These are phyloP conservation scores for Xiphorhynchus elegans DNA, from an alignment of 2,113 vertebrate genomes.

Conservation along the genomic window DNA sequence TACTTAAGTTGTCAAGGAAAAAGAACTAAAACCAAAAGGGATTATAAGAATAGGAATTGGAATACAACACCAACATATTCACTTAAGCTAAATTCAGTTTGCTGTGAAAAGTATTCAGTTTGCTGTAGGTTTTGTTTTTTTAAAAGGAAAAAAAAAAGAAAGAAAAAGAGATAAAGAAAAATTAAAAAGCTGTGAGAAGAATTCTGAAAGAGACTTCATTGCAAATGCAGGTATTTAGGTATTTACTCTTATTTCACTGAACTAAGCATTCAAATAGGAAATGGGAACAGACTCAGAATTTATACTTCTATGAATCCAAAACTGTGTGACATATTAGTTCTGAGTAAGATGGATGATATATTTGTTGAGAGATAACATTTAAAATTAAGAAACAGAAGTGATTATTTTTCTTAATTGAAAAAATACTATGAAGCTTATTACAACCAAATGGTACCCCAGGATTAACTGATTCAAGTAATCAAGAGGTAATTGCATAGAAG, in stretches of 20 bases:
- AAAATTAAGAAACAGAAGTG: constrained; percentile 16
- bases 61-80: neutral
- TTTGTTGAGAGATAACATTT: constrained; percentile 22
- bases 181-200: neutral
- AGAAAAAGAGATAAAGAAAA: neutral
- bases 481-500: neutral
- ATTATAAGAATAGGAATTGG: neutral
- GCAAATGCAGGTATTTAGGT: neutral
- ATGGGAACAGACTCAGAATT: neutral
- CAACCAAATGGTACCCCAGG: neutral
- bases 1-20: neutral
- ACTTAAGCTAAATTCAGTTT: neutral
- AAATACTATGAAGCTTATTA: constrained; percentile 7
- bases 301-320: neutral
- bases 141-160: no score
- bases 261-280: neutral
- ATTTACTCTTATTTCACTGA: neutral
- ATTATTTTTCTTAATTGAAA: constrained; percentile 57
- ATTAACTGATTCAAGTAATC: constrained; percentile 32
- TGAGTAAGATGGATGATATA: constrained; percentile 37
- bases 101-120: neutral
- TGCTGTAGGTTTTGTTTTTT: no score
- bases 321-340: neutral
- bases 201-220: neutral
- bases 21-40: neutral